phyloP scores from a whole-genome alignment of 2,888 invertebrate genomes.

The Macrosiphum euphorbiae region DNA sequence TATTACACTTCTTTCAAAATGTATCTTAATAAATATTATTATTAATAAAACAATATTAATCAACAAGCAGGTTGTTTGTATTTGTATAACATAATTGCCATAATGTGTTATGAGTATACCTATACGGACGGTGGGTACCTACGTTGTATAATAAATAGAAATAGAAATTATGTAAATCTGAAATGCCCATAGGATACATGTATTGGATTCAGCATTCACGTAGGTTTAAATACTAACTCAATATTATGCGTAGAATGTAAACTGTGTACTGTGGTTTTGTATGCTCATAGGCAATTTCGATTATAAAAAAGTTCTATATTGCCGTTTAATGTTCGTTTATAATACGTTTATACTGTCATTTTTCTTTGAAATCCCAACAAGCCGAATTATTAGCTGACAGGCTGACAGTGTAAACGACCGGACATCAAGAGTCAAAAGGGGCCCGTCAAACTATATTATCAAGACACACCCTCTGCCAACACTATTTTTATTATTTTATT shows the following conservation, averaged over 20 bases:
- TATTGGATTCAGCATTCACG: not conserved
- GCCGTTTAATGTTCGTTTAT: constrained; percentile 1
- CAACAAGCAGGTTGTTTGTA: not conserved
- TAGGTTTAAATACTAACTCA: constrained; percentile 24
- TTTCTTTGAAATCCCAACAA: constrained; percentile 24
- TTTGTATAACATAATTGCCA: constrained; percentile 11
- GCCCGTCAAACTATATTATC: constrained; percentile 43
- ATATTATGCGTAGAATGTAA: constrained; percentile 4
- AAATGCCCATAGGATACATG: not conserved
- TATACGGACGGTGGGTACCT: not conserved
- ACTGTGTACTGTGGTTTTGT: not conserved
- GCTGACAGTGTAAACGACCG: constrained; percentile 46
- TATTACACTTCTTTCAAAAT: not conserved
- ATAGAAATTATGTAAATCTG: constrained; percentile 42
- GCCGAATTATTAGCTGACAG: constrained; percentile 22
- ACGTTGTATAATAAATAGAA: not conserved
- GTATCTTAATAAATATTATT: constrained; percentile 8
- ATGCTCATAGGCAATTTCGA: not conserved
- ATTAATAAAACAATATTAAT: constrained; percentile 21
- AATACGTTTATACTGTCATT: not conserved
- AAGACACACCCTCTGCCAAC: constrained; percentile 55
- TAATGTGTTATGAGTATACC: not conserved
- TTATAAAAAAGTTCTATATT: not conserved
- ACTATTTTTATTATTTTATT: constrained; percentile 57
- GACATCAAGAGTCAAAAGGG: constrained; percentile 57